phyloP scores from a whole-genome alignment of 2,888 invertebrate species.

The Caenorhabditis parvicauda region DNA sequence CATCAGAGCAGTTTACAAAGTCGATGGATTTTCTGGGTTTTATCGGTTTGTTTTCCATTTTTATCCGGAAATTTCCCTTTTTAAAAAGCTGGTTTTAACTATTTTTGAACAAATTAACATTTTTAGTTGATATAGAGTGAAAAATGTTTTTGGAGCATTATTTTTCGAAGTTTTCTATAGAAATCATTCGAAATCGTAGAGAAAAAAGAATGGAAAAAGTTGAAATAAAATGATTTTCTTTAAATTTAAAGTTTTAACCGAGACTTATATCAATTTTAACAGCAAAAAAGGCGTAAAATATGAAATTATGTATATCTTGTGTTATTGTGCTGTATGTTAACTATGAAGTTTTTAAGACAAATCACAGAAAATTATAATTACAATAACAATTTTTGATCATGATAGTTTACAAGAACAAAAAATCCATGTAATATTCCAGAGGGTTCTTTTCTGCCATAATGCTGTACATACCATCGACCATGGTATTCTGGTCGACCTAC shows the following conservation, averaged over 20 bases:
- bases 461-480: slow-evolving; percentile 57
- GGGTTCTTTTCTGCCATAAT: slow-evolving; percentile 56
- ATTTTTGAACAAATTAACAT: slow-evolving; percentile 3
- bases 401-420: no score
- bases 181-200: no score
- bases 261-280: no score
- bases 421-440: no score
- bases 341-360: no score
- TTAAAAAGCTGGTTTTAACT: background rate
- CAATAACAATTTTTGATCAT: background rate
- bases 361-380: no score
- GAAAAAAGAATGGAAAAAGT: background rate
- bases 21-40: slow-evolving; percentile 56
- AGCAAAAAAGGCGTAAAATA: background rate
- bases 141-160: no score
- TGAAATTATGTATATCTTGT: no score
- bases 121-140: background rate
- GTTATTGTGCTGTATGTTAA: no score
- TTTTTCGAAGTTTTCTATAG: slow-evolving; percentile 2
- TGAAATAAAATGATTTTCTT: background rate
- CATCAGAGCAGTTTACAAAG: slow-evolving; percentile 55
- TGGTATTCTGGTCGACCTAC: slow-evolving; percentile 61
- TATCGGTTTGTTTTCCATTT: slow-evolving; percentile 39
- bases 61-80: background rate
- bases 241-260: background rate